These are phyloP conservation scores for Altica lythri DNA, from an alignment of 2,888 invertebrate genomes.

Conservation along the genomic window DNA sequence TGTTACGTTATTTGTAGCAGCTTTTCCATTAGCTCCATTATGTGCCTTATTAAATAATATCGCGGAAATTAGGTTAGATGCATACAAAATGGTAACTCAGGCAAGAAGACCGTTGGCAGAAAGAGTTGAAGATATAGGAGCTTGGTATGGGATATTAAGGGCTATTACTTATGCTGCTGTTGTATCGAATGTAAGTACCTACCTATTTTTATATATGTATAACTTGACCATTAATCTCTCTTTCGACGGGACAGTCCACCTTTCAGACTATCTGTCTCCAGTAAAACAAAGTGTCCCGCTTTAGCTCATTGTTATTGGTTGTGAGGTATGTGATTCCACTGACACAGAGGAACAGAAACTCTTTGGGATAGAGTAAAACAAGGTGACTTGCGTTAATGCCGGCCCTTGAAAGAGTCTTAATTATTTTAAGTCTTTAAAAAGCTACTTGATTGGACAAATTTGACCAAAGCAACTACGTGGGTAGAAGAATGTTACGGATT, in stretches of 20 bases:
- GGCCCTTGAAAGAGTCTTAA: too few relatives aligned
- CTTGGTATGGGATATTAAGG: constrained; percentile 88
- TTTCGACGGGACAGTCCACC: neutral
- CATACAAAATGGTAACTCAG: constrained; percentile 97
- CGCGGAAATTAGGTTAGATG: constrained; percentile 92
- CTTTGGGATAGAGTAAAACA: too few relatives aligned
- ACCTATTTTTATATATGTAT: constrained; percentile 4
- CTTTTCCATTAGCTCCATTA: constrained; percentile 93
- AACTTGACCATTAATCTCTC: neutral
- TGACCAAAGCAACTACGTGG: too few relatives aligned
- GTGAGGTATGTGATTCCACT: too few relatives aligned
- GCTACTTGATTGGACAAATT: too few relatives aligned
- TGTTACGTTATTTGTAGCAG: constrained; percentile 95
- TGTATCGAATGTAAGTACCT: constrained; percentile 74
- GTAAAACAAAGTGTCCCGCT: too few relatives aligned
- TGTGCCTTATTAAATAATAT: constrained; percentile 96
- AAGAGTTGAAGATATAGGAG: constrained; percentile 90
- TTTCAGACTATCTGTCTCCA: neutral
- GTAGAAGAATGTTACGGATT: too few relatives aligned
- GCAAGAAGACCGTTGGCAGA: constrained; percentile 87
- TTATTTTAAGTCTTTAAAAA: too few relatives aligned
- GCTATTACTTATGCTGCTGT: constrained; percentile 91
- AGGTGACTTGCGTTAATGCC: too few relatives aligned
- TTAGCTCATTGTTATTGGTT: too few relatives aligned
- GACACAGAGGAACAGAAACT: too few relatives aligned